Evolutionary conservation across 1,140 invertebrate species (phyloP), one percentile per base, ranked within the genome.

Genomic region (Notospermus geniculatus): DNA sequence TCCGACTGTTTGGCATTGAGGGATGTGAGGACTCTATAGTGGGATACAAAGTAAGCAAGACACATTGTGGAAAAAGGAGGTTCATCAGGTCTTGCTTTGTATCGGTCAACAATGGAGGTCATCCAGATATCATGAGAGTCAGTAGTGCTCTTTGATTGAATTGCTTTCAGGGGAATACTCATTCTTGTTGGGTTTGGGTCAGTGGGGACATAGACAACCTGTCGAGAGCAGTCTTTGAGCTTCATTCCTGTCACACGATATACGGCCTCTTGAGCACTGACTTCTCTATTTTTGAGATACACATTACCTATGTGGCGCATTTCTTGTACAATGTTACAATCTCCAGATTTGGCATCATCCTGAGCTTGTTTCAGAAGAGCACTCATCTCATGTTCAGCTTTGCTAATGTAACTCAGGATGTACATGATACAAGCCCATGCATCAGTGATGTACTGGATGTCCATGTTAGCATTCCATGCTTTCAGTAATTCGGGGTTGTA

Each of bases 41-140:
- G 43, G 15, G 65, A 59, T 41, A 52, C 62, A 54, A 66, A 66
- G 29, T 29, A 50, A 19, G 61, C 65, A 15, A 63, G n/a, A 59
- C 65, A 67, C 59, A 66, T 59, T 15, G 41, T 27, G 2, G 61
- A 13, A 59, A 66, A 62, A 13, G 30, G n/a, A 1, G 45, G 11
- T 43, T 53, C 55, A 9, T 54, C 27, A 1, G 59, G 64, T 54
- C 64, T 23, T 11, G 43, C 56, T 53, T 58, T 28, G 29, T 65
- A 62, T 23, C 55, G 60, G n/a, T 65, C 59, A 23, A 54, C 28
- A 11, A 62, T 46, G 22, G 28, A 50, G n/a, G 45, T 52, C 63
- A 65, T 65, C 58, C 58, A 65, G 13, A 65, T 28, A n/a, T 50
- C 46, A 50, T 50, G 5, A 53, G n/a, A 19, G n/a, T 19, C n/a